phyloP scores from a whole-genome alignment of 2,113 vertebrate species.

The Albula goreensis region DNA sequence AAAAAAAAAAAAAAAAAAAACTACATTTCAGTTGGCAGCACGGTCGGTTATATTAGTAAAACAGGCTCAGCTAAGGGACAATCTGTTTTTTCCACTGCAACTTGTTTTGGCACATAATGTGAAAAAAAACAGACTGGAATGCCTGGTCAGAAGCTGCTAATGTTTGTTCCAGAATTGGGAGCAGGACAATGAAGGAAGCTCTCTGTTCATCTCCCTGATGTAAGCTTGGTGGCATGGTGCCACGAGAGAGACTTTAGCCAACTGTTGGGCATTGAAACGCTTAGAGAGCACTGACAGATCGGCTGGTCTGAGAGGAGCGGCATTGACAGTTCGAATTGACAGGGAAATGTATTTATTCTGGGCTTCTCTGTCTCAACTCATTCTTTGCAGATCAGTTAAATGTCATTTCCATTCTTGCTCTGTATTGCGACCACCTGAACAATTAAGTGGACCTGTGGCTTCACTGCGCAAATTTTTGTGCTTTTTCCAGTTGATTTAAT shows the following conservation, averaged over 20 bases:
- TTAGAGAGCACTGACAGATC: slow-evolving; percentile 61
- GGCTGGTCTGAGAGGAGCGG: slow-evolving; percentile 42
- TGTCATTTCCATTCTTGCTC: slow-evolving; percentile 23
- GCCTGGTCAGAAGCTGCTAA: slow-evolving; percentile 55
- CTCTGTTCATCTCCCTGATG: slow-evolving; percentile 52
- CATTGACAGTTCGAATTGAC: slow-evolving; percentile 31
- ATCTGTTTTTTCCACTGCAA: background rate
- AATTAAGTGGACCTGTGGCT: background rate
- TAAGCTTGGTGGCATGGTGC: slow-evolving; percentile 62
- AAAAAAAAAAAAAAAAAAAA: background rate
- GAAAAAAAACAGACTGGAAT: slow-evolving; percentile 36
- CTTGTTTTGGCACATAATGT: slow-evolving; percentile 23
- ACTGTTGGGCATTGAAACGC: slow-evolving; percentile 57
- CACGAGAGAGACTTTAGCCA: slow-evolving; percentile 54
- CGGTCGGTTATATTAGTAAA: background rate
- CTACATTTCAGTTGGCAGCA: background rate
- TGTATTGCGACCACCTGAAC: background rate
- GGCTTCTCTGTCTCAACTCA: slow-evolving; percentile 27
- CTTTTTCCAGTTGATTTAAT: background rate
- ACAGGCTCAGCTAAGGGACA: slow-evolving; percentile 14
- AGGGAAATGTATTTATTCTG: slow-evolving; percentile 23
- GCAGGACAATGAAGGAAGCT: slow-evolving; percentile 52
- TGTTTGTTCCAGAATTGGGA: slow-evolving; percentile 57
- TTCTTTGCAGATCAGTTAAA: slow-evolving; percentile 23
- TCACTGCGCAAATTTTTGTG: slow-evolving; percentile 36